Evolutionary conservation across 2,113 vertebrate genomes (phyloP).

Genomic region (Gallinago paraguaiae): DNA sequence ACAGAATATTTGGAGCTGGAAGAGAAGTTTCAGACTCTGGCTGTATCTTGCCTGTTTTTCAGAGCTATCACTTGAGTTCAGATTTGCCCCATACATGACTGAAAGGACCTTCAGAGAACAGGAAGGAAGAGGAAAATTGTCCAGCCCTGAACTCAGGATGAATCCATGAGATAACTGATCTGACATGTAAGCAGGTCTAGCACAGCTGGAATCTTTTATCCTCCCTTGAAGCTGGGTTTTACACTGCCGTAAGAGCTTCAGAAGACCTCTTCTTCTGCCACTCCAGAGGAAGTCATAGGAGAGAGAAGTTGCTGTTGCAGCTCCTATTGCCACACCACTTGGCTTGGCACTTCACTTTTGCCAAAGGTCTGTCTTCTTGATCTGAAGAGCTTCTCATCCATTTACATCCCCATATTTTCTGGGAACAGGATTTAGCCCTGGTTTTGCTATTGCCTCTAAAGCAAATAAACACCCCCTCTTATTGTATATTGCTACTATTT

Average conservation of each 20-base stretch:
- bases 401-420: not conserved
- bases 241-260: not conserved
- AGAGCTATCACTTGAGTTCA: not conserved
- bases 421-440: not conserved
- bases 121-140: not conserved
- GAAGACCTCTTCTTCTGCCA: not conserved
- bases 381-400: not conserved
- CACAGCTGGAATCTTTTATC: not conserved
- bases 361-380: not conserved
- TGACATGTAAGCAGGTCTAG: rapidly evolving
- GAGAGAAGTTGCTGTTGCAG: not conserved
- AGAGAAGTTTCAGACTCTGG: not conserved
- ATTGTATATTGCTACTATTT: not conserved
- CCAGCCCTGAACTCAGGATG: not conserved
- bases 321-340: not conserved
- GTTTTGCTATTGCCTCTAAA: not conserved
- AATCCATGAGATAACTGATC: not conserved
- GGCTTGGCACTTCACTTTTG: not conserved
- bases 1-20: not conserved
- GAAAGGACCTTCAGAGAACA: not conserved
- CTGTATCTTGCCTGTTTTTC: not conserved
- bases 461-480: not conserved
- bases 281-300: not conserved
- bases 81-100: not conserved
- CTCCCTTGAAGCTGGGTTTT: not conserved